A percentile compares a stretch with the other conserved stretches of the same genome.
phyloP scores from a whole-genome alignment of 2,797 vertebrate genomes.

The Oophaga sylvatica region DNA sequence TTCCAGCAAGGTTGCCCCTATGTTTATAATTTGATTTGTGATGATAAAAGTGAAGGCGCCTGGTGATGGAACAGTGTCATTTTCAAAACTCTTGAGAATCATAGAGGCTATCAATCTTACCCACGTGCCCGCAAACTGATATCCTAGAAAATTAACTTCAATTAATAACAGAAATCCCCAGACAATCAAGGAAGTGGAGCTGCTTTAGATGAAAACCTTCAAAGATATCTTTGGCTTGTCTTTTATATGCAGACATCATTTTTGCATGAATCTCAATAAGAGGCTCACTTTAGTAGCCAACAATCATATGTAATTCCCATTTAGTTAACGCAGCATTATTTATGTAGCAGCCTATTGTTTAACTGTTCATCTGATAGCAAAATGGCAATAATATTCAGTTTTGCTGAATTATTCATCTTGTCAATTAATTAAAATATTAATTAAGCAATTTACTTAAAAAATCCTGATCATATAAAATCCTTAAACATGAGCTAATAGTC shows the following conservation, averaged over 20 bases:
- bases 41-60: conserved; percentile 88
- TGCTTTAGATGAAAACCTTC: conserved; percentile 98
- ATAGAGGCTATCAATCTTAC: conserved; percentile 99
- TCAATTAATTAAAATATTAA: not conserved
- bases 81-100: conserved; percentile 92
- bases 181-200: conserved; percentile 81
- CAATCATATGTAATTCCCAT: conserved; percentile 64
- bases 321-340: conserved; percentile 35
- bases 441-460: not conserved
- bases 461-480: not conserved
- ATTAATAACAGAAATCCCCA: conserved; percentile 99
- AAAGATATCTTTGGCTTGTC: conserved; percentile 92
- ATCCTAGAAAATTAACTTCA: conserved; percentile 99
- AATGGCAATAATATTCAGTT: not conserved
- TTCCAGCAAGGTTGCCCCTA: conserved; percentile 94
- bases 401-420: not conserved
- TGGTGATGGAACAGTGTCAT: conserved; percentile 90
- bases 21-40: conserved; percentile 99
- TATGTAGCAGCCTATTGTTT: conserved; percentile 27
- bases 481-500: not conserved
- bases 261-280: conserved; percentile 66
- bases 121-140: conserved; percentile 98
- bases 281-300: conserved; percentile 73
- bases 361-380: conserved; percentile 25
- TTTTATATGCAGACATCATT: conserved; percentile 85